Conservation (phyloP, 2,888 invertebrate species). For the Omphaloscelis lunosa region DNA sequence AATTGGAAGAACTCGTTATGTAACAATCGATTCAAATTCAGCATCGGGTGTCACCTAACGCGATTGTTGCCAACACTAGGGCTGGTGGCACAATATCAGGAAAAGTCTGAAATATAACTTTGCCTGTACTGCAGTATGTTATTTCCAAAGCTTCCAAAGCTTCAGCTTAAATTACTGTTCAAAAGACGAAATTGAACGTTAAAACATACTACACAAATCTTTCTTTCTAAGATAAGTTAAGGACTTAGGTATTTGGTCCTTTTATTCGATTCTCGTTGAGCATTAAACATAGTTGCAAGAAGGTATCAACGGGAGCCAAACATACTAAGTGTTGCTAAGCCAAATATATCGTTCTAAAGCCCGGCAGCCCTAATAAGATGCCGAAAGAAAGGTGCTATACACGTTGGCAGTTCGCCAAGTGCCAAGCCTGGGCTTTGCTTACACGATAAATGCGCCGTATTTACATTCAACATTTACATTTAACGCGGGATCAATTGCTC, state of each 20-base stretch:
- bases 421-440: slow-evolving; percentile 49
- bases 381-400: slow-evolving; percentile 49
- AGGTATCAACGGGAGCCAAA: neutral
- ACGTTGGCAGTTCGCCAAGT: slow-evolving; percentile 58
- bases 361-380: slow-evolving; percentile 31
- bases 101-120: neutral
- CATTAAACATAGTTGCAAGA: neutral
- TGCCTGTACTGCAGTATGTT: neutral
- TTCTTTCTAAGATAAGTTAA: neutral
- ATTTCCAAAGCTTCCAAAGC: neutral
- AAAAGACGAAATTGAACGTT: neutral
- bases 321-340: slow-evolving; percentile 7
- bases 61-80: slow-evolving; percentile 54
- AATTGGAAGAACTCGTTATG: slow-evolving; percentile 43
- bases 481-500: slow-evolving; percentile 47
- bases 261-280: neutral
- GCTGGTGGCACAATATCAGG: slow-evolving; percentile 10
- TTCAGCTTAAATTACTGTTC: too few relatives aligned
- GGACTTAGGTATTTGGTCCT: neutral
- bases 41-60: slow-evolving; percentile 46
- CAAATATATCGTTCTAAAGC: slow-evolving; percentile 28
- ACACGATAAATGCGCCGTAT: slow-evolving; percentile 57
- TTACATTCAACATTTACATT: slow-evolving; percentile 54
- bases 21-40: slow-evolving; percentile 53
- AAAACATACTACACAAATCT: neutral